Evolutionary conservation across 2,888 invertebrate genomes (phyloP).

Genomic region (Drosophila peninsularis): DNA sequence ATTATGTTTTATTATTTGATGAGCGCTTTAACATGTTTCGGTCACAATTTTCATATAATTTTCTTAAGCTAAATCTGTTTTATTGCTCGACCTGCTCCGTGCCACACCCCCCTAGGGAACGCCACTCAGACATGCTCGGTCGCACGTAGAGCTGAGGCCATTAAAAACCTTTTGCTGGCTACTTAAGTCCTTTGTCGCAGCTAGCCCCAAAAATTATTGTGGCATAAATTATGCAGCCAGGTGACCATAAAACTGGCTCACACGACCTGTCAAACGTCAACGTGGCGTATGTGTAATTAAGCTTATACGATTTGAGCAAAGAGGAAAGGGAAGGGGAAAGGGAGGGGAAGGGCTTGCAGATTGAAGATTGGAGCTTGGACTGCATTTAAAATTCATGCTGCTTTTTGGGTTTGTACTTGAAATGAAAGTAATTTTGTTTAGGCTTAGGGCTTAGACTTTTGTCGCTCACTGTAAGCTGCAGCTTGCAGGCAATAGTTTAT

Average conservation of each 20-base stretch:
- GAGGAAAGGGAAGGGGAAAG: not conserved
- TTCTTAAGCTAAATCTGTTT: constrained; percentile 70
- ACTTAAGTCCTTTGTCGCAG: constrained; percentile 66
- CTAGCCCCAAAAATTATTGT: constrained; percentile 46
- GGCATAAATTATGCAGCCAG: constrained; percentile 69
- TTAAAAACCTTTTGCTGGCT: constrained; percentile 72
- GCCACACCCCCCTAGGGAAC: not conserved
- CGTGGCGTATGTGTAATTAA: constrained; percentile 73
- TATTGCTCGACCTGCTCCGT: constrained; percentile 53
- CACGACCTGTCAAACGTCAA: constrained; percentile 59
- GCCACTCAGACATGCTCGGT: not conserved
- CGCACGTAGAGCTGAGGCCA: constrained; percentile 49
- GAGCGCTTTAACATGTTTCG: constrained; percentile 25
- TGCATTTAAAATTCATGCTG: constrained; percentile 3
- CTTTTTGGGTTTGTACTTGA: too few species aligned
- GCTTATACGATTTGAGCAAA: constrained; percentile 40
- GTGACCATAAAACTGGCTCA: constrained; percentile 61
- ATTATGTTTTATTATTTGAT: constrained; percentile 70
- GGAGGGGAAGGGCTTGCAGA: too few species aligned
- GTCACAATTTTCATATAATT: constrained; percentile 56
- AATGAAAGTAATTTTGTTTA: too few species aligned
- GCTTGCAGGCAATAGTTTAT: too few species aligned
- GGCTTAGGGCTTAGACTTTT: too few species aligned
- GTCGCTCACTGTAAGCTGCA: too few species aligned
- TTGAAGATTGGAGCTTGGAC: not conserved